Evolutionary conservation across 2,888 invertebrate species (phyloP), one percentile per base, ranked within the genome.

Genomic region (Phortica magna): DNA sequence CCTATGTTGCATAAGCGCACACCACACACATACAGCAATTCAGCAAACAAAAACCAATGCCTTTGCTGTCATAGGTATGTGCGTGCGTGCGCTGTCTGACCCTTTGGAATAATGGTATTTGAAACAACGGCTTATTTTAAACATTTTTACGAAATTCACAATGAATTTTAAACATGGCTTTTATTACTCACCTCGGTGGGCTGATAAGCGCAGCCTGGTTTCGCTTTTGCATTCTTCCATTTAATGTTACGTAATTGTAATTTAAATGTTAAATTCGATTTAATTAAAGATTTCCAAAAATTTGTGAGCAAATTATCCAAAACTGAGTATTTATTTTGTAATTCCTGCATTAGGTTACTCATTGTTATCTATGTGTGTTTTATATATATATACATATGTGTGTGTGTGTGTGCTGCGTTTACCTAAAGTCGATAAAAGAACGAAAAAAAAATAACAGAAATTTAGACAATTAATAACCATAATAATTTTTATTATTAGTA

Each of bases 141-240:
- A 31, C 31, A 31, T 4, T 31, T 31, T 31, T 31, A 4, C 31
- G 31, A 31, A 31, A 31, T 31, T 31, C 31, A 31, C 31, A 31
- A 31, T 31, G 31, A 31, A 4, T 4, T 4, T 31, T 4, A 31
- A 31, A 31, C 31, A 4, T 31, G 31, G 31, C 31, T 31, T 31
- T 31, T 31, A 31, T 17, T 10, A 73, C 77, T 78, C 83, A 94
- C 94, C 89, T 93, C 93, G 39, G 98, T 98, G 65, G 98, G 98
- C 83, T 94, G 94, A 92, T 98, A 98, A 1, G 98, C 97, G 91
- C 94, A 94, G 89, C 95, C 95, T 48, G 95, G 93, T 77, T 93
- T 93, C 71, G 96, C 96, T 89, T 94, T 94, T 84, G 94, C 93
- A 92, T 97, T 97, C 94, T 95, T 96, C 96, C 96, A 96, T 92